Conservation (phyloP, 1,140 invertebrate genomes). For the Zaprionus ornatus region DNA sequence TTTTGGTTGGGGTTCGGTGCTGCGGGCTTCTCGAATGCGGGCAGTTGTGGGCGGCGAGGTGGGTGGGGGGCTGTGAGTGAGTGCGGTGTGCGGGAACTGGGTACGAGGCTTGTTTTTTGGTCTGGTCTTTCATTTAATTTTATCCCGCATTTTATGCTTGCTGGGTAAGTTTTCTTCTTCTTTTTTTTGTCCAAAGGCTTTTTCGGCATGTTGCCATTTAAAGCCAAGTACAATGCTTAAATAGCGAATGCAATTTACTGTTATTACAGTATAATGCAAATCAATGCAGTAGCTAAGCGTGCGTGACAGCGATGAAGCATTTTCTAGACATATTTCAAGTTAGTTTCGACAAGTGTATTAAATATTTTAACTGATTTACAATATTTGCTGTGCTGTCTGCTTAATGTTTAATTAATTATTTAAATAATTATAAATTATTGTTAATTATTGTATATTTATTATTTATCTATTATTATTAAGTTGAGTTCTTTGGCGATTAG, state of each 20-base stretch:
- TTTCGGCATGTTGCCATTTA: neutral
- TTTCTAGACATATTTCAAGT: too few relatives aligned
- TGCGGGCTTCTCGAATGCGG: neutral
- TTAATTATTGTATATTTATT: too few relatives aligned
- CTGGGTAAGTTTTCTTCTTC: neutral
- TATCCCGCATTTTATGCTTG: conserved; percentile 1
- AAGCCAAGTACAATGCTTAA: neutral
- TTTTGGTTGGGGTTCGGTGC: neutral
- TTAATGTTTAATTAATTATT: too few relatives aligned
- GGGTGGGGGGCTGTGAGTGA: too few relatives aligned
- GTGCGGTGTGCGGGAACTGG: neutral
- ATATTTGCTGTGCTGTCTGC: too few relatives aligned
- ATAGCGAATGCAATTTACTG: neutral
- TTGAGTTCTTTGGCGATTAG: too few relatives aligned
- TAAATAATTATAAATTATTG: too few relatives aligned
- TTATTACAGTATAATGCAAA: neutral
- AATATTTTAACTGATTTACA: too few relatives aligned
- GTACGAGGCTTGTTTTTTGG: conserved; percentile 1
- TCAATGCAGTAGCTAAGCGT: neutral
- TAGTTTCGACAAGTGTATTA: too few relatives aligned
- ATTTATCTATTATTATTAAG: too few relatives aligned
- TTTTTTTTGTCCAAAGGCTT: neutral
- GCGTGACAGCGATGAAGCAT: too few relatives aligned
- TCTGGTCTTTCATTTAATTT: conserved; percentile 6
- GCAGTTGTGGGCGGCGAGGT: neutral